Evolutionary conservation across 2,113 vertebrate species (phyloP).

Genomic region (Alligator mississippiensis): DNA sequence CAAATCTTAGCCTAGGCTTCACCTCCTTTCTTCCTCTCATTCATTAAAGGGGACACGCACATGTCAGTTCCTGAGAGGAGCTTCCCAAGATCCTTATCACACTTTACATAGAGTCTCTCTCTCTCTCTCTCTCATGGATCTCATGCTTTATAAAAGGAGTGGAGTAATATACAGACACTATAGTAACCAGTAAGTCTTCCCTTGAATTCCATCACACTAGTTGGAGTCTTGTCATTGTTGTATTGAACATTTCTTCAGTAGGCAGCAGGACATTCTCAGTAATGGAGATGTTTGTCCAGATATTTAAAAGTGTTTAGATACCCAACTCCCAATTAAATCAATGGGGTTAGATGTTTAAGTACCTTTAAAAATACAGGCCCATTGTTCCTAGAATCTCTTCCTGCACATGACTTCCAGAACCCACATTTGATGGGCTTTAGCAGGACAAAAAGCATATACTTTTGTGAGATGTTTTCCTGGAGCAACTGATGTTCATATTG

Average conservation of each 20-base stretch:
- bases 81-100: not conserved
- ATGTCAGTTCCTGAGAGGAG: not conserved
- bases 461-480: not conserved
- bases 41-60: not conserved
- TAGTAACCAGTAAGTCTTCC: not conserved
- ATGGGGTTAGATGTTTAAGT: not conserved
- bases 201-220: not conserved
- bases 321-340: not conserved
- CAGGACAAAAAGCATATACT: not conserved
- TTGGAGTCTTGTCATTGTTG: not conserved
- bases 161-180: slow-evolving; percentile 32
- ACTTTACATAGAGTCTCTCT: not conserved
- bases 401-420: not conserved
- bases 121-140: not conserved
- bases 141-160: not conserved
- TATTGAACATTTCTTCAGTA: not conserved
- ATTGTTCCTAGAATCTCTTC: not conserved
- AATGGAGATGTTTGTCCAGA: not conserved
- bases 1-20: not conserved
- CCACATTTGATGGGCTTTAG: not conserved
- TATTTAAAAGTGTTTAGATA: not conserved
- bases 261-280: not conserved
- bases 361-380: not conserved
- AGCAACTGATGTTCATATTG: not conserved
- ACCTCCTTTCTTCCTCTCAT: slow-evolving; percentile 8